Evolutionary conservation across 2,797 vertebrate species (phyloP).

Genomic region (Hoplostethus mediterraneus): DNA sequence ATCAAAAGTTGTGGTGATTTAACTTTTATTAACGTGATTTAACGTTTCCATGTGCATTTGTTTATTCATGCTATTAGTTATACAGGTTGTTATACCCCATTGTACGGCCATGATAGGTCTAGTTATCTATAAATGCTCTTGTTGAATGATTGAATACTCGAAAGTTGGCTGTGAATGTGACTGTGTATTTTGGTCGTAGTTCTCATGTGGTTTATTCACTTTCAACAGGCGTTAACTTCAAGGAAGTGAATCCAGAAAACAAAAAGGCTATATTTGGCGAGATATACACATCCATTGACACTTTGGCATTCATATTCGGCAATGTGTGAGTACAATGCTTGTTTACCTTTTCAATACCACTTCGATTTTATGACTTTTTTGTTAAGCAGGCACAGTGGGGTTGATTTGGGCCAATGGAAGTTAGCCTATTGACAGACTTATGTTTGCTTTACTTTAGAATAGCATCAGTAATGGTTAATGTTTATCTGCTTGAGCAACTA

Average conservation of each 20-base stretch:
- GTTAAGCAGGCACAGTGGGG: background rate
- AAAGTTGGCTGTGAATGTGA: conserved; percentile 1
- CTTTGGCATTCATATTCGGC: conserved; percentile 97
- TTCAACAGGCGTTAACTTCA: conserved; percentile 91
- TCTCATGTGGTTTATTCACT: conserved; percentile 59
- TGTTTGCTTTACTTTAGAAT: no score
- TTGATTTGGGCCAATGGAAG: conserved; percentile 10
- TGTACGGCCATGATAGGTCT: background rate
- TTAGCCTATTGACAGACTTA: conserved; percentile 7
- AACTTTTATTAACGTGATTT: background rate
- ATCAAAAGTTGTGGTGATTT: background rate
- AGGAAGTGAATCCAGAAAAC: conserved; percentile 93
- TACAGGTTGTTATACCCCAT: background rate
- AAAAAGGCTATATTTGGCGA: conserved; percentile 89
- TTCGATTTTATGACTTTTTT: conserved; percentile 39
- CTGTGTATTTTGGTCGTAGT: conserved; percentile 26
- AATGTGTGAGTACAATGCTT: conserved; percentile 94
- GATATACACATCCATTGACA: conserved; percentile 94
- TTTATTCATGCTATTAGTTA: background rate
- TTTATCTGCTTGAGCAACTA: background rate
- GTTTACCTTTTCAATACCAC: conserved; percentile 55
- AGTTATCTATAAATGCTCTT: conserved; percentile 4
- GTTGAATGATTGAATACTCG: conserved; percentile 28
- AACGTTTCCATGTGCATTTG: background rate
- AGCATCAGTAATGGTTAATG: background rate